These are phyloP conservation scores for Laticauda colubrina DNA, from an alignment of 2,113 vertebrate genomes.

Conservation along the genomic window DNA sequence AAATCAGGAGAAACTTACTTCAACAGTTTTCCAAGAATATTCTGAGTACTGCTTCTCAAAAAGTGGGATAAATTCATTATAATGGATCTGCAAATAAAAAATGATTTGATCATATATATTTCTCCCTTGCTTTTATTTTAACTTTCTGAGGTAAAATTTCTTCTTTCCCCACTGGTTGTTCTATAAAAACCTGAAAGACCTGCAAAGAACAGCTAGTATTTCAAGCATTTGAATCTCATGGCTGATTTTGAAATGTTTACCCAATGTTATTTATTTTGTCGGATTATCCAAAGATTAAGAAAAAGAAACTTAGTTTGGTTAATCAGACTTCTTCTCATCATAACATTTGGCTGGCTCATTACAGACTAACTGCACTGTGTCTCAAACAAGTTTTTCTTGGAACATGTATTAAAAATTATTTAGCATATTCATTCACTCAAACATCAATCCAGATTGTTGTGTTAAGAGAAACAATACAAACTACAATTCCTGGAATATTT, in stretches of 20 bases:
- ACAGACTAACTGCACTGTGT: not conserved
- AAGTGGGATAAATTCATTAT: constrained; percentile 85
- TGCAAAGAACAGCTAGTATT: not conserved
- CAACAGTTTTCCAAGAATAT: constrained; percentile 80
- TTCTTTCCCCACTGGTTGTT: not conserved
- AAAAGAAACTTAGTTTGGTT: not conserved
- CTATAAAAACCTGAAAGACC: not conserved
- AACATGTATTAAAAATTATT: not conserved
- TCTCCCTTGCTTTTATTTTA: not conserved
- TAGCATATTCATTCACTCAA: not conserved
- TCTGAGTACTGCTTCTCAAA: constrained; percentile 90
- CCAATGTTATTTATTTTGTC: not conserved
- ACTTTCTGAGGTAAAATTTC: not conserved
- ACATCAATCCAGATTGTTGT: not conserved
- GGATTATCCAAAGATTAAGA: not conserved
- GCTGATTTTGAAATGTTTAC: not conserved
- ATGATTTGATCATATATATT: not conserved
- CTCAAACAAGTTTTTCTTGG: not conserved
- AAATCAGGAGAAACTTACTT: constrained; percentile 70
- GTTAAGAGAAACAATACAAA: not conserved
- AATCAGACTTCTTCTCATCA: not conserved
- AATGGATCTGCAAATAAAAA: constrained; percentile 76
- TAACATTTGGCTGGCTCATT: not conserved
- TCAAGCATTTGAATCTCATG: not conserved
- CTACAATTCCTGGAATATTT: not conserved